phyloP scores from a whole-genome alignment of 2,113 vertebrate genomes.

The Pelodiscus sinensis region DNA sequence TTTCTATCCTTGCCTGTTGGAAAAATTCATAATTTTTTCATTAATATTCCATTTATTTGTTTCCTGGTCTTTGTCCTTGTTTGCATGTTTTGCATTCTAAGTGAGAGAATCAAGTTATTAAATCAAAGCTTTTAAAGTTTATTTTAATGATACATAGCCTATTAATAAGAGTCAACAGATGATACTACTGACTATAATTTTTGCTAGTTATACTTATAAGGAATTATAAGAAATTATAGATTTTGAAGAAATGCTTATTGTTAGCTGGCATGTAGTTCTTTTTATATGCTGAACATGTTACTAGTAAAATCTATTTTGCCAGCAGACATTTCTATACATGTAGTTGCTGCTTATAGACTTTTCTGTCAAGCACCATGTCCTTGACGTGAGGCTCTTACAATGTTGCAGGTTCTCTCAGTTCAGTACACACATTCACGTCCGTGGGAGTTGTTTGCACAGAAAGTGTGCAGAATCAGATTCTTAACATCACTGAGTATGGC shows the following conservation, averaged over 20 bases:
- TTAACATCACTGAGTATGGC: neutral
- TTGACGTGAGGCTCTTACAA: neutral
- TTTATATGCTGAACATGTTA: neutral
- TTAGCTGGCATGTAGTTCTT: neutral
- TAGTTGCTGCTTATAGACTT: neutral
- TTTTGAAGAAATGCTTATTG: neutral
- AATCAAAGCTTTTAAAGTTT: neutral
- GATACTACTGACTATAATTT: neutral
- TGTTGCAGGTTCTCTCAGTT: neutral
- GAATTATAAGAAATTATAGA: neutral
- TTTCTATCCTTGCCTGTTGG: neutral
- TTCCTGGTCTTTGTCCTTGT: neutral
- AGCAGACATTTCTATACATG: neutral
- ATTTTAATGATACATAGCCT: neutral
- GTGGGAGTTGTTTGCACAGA: neutral
- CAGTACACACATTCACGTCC: neutral
- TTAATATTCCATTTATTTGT: neutral
- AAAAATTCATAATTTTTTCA: neutral
- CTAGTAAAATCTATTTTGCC: neutral
- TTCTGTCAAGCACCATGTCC: neutral
- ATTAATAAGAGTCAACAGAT: neutral
- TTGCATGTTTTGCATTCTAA: neutral
- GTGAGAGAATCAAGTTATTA: neutral
- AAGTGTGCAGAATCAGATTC: neutral
- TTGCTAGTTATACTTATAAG: neutral